Evolutionary conservation across 2,888 invertebrate genomes (phyloP), one percentile per base, ranked within the genome.

Genomic region (Anagyrus pseudococci): DNA sequence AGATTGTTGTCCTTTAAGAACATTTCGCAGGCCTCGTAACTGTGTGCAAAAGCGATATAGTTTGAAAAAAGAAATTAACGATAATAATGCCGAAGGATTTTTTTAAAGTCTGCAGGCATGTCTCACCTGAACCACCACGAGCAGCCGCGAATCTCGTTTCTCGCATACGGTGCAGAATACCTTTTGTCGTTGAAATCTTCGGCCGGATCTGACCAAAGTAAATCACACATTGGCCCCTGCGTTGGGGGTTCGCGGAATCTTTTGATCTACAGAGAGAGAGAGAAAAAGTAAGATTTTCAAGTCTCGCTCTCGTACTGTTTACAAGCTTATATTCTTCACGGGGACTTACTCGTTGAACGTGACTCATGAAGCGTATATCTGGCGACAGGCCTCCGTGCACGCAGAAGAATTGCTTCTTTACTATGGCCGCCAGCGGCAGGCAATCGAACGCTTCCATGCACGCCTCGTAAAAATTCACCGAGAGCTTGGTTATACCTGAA

Each of bases 371-470:
- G 52, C 57, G 6, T 25, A 64, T 58, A 22, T 58, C 55, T 2
- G 67, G 67, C 0, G 67, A 67, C n/a, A 67, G 20, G 19, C 67
- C 67, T 1, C 61, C 64, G 47, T 64, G 67, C 1, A 64, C 58
- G 47, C 67, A 67, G n/a, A 58, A 56, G 52, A 64, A 64, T 22
- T 64, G 57, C 1, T 64, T 46, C 25, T 61, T 61, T 17, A 67
- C 15, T 4, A 67, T 13, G 17, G 67, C 67, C 47, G 64, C 67
- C 54, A 67, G 52, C 26, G 67, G 63, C 48, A 67, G 56, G 37
- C 61, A 64, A 55, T 67, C 67, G 22, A 67, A 67, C 2, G 67
- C 63, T 1, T 25, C 19, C 67, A 67, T 64, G 17, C 64, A 64
- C 1, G 54, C 58, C 4, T 64, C n/a, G 48, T 67, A 67, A 3